phyloP scores from a whole-genome alignment of 2,113 vertebrate species.

The Pollachius pollachius region DNA sequence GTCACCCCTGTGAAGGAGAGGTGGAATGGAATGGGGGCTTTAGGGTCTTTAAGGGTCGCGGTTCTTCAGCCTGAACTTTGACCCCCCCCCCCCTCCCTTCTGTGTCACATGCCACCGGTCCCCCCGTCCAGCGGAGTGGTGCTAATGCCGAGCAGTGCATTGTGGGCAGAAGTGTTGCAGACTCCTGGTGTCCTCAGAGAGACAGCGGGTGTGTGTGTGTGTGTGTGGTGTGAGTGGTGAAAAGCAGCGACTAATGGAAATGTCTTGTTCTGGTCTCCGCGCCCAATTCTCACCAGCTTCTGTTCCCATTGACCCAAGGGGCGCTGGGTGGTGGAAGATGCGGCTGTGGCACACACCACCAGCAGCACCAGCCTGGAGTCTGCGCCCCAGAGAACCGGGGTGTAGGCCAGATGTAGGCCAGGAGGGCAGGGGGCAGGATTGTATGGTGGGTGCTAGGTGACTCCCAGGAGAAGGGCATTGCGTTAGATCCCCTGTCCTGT shows the following conservation, averaged over 20 bases:
- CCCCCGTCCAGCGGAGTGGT: slow-evolving; percentile 56
- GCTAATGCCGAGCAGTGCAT: slow-evolving; percentile 60
- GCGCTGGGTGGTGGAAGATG: too few relatives aligned
- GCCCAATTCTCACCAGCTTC: slow-evolving; percentile 6
- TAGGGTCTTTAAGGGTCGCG: neutral
- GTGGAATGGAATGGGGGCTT: neutral
- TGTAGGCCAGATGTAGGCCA: too few relatives aligned
- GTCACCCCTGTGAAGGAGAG: neutral
- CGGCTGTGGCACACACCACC: too few relatives aligned
- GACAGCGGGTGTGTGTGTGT: slow-evolving; percentile 17
- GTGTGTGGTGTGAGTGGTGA: slow-evolving; percentile 35
- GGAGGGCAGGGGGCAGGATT: too few relatives aligned
- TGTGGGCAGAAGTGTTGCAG: slow-evolving; percentile 47
- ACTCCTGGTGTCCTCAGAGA: slow-evolving; percentile 44
- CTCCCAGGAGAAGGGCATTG: too few relatives aligned
- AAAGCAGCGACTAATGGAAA: slow-evolving; percentile 71
- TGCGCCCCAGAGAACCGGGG: too few relatives aligned
- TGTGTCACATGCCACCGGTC: slow-evolving; percentile 55
- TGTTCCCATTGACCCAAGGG: too few relatives aligned
- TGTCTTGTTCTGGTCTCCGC: slow-evolving; percentile 60
- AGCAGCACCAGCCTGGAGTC: too few relatives aligned
- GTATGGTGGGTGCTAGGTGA: too few relatives aligned
- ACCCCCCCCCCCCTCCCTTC: slow-evolving; percentile 34
- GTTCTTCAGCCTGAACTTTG: slow-evolving; percentile 8
- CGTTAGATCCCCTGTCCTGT: too few relatives aligned